Evolutionary conservation across 2,888 invertebrate species (phyloP).

Genomic region (Melinopterus prodromus): DNA sequence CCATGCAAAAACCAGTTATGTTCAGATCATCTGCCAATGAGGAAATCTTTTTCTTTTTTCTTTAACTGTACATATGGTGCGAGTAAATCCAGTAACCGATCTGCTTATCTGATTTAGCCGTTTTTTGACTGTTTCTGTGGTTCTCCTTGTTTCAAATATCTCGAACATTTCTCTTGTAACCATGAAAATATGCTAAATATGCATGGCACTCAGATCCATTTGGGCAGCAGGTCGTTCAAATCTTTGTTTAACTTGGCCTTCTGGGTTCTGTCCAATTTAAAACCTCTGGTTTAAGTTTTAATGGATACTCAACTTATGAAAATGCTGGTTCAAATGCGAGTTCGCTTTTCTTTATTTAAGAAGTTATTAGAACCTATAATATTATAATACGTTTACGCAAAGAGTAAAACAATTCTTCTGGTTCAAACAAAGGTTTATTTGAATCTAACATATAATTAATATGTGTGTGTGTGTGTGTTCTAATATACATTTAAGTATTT

Average conservation of each 20-base stretch:
- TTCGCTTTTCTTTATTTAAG: no score
- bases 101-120: conserved; percentile 55
- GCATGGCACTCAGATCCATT: conserved; percentile 66
- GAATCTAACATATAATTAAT: no score
- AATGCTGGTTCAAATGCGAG: no score
- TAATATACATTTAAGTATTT: no score
- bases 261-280: conserved; percentile 70
- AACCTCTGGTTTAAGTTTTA: conserved; percentile 69
- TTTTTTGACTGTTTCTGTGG: conserved; percentile 37
- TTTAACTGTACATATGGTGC: conserved; percentile 92
- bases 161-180: conserved; percentile 77
- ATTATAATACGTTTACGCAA: no score
- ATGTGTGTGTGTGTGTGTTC: no score
- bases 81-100: conserved; percentile 88
- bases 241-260: conserved; percentile 72
- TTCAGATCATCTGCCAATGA: conserved; percentile 75
- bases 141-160: conserved; percentile 48
- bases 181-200: conserved; percentile 78
- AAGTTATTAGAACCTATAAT: no score
- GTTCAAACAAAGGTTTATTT: no score
- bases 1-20: conserved; percentile 82
- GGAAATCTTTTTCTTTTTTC: conserved; percentile 81
- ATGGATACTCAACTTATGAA: conserved; percentile 79
- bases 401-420: no score
- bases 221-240: conserved; percentile 63